Evolutionary conservation across 1,140 invertebrate species (phyloP).

Genomic region (Capitella teleta): DNA sequence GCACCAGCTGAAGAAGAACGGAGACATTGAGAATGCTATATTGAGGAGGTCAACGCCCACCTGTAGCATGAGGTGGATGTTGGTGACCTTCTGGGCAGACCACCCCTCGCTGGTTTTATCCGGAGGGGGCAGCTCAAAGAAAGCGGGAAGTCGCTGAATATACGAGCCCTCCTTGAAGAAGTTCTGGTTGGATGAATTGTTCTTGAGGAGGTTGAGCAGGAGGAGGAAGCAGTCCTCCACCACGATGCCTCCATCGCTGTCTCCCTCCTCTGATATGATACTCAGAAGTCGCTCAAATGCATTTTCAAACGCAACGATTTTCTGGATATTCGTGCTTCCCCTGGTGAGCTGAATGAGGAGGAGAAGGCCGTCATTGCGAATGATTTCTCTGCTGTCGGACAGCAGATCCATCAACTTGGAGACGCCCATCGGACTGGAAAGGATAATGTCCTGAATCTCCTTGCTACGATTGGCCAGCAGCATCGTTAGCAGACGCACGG

Average conservation of each 20-base stretch:
- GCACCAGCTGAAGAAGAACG: conserved; percentile 51
- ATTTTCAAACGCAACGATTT: conserved; percentile 99
- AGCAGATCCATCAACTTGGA: conserved; percentile 95
- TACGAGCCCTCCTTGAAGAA: conserved; percentile 94
- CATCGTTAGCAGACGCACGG: conserved; percentile 34
- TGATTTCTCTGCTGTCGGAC: conserved; percentile 84
- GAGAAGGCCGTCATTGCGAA: conserved; percentile 86
- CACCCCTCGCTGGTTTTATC: conserved; percentile 60
- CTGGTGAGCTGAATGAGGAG: conserved; percentile 88
- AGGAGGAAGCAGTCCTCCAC: conserved; percentile 96
- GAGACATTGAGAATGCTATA: too few relatives aligned
- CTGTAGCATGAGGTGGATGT: conserved; percentile 82
- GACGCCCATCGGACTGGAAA: conserved; percentile 92
- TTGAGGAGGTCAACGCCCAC: too few relatives aligned
- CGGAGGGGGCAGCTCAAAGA: conserved; percentile 61
- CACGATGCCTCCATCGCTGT: conserved; percentile 85
- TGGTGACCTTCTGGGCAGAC: conserved; percentile 89
- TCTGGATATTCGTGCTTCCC: conserved; percentile 95
- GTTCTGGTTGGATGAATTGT: conserved; percentile 95
- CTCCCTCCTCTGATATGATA: conserved; percentile 82
- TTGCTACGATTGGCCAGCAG: conserved; percentile 59
- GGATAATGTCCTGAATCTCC: conserved; percentile 88
- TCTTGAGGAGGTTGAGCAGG: conserved; percentile 84
- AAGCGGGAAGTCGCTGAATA: conserved; percentile 75
- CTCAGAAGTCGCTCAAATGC: conserved; percentile 91